phyloP scores from a whole-genome alignment of 2,113 vertebrate species.

The Rallus limicola region DNA sequence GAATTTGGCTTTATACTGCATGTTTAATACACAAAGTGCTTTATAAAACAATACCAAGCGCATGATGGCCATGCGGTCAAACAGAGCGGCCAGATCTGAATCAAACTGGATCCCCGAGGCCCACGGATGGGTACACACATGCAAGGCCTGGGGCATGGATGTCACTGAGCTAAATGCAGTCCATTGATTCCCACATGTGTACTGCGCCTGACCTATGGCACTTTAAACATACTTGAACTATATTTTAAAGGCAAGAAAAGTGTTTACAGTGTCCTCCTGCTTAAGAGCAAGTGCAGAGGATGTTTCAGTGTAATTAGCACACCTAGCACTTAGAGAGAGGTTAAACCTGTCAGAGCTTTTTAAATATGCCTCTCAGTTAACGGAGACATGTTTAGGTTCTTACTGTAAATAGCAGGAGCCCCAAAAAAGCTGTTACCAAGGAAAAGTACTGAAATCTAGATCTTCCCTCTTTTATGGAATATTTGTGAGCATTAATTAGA shows the following conservation, averaged over 20 bases:
- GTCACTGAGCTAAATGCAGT: background rate
- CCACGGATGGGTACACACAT: fast-evolving
- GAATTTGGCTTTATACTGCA: slow-evolving; percentile 6
- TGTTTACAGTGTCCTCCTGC: background rate
- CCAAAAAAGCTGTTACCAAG: background rate
- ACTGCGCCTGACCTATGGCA: background rate
- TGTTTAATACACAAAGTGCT: slow-evolving; percentile 20
- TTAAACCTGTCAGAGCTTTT: background rate
- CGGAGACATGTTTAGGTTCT: background rate
- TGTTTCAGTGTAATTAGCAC: background rate
- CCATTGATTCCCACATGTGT: background rate
- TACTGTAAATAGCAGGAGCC: background rate
- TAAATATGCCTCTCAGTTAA: background rate
- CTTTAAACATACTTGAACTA: background rate
- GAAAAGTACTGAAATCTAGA: background rate
- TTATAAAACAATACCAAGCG: slow-evolving; percentile 19
- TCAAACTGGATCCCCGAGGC: background rate
- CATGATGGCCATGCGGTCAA: background rate
- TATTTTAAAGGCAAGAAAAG: background rate
- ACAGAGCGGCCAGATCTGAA: background rate
- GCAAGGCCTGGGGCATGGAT: background rate
- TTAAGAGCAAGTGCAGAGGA: background rate
- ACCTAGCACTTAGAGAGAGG: background rate
- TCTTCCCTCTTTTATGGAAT: background rate
- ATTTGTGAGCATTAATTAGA: background rate